Percentiles rank a stretch among this genome's conserved stretches.
phyloP scores from a whole-genome alignment of 2,797 vertebrate species.

The Lates japonicus region DNA sequence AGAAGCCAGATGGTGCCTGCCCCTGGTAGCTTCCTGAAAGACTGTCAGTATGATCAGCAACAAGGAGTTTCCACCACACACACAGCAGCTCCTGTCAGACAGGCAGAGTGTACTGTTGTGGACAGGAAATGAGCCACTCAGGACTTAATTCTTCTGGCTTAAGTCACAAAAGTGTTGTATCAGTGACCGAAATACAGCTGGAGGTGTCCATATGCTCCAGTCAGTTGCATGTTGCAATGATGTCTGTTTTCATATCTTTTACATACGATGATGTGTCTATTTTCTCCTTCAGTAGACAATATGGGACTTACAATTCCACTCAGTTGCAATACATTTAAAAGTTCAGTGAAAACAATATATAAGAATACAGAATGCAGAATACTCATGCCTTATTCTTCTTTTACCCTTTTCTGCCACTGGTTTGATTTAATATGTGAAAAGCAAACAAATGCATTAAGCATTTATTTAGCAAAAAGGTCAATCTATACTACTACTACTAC shows the following conservation, averaged over 20 bases:
- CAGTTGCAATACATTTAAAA: too few species aligned
- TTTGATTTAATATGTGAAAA: too few species aligned
- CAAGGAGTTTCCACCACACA: constrained; percentile 8
- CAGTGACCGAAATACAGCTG: background rate
- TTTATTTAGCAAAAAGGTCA: too few species aligned
- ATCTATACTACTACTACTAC: too few species aligned
- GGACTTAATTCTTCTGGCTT: background rate
- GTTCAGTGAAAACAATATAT: too few species aligned
- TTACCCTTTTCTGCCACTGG: too few species aligned
- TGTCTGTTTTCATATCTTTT: background rate
- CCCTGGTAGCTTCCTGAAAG: constrained; percentile 13
- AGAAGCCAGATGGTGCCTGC: constrained; percentile 36
- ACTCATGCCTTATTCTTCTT: too few species aligned
- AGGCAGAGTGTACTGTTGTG: background rate
- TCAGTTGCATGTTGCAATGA: background rate
- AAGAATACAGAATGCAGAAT: too few species aligned
- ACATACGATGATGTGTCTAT: too few species aligned
- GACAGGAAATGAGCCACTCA: background rate
- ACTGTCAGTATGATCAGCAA: constrained; percentile 21
- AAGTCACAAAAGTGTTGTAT: background rate
- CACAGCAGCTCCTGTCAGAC: constrained; percentile 6
- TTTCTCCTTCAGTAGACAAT: too few species aligned
- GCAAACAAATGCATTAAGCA: too few species aligned
- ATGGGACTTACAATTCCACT: too few species aligned
- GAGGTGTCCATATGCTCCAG: background rate